A percentile compares a stretch with the other conserved stretches of the same genome.
phyloP scores from a whole-genome alignment of 2,113 vertebrate species.

The Atherinomorus stipes region DNA sequence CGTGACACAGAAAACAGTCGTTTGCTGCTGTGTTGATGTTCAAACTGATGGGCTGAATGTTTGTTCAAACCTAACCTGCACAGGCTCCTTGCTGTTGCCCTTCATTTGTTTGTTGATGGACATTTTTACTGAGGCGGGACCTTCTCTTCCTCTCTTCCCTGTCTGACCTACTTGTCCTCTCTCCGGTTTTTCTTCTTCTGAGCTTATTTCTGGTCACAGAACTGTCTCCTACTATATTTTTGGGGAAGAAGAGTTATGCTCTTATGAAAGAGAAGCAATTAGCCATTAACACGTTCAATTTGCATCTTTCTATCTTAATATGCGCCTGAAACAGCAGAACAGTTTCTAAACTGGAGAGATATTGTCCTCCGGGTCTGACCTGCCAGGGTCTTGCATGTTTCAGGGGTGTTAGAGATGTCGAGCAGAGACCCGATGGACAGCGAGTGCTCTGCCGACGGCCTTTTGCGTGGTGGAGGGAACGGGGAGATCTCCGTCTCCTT shows the following conservation, averaged over 20 bases:
- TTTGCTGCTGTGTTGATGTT: not conserved
- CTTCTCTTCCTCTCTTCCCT: conserved; percentile 49
- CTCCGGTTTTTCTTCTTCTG: conserved; percentile 60
- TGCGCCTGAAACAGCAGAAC: too few relatives aligned
- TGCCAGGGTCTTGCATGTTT: conserved; percentile 85
- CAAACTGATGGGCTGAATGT: not conserved
- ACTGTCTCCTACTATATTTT: conserved; percentile 44
- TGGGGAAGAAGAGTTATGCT: conserved; percentile 50
- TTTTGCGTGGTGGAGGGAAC: conserved; percentile 94
- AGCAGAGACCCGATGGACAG: conserved; percentile 94
- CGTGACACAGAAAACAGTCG: not conserved
- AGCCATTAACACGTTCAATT: not conserved
- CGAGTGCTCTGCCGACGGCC: conserved; percentile 92
- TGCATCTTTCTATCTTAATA: not conserved
- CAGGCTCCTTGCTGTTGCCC: conserved; percentile 13
- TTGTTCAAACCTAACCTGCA: conserved; percentile 45
- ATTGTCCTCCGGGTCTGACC: conserved; percentile 77
- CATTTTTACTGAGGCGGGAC: conserved; percentile 35
- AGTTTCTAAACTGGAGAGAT: too few relatives aligned
- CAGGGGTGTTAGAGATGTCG: conserved; percentile 97
- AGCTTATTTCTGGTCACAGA: conserved; percentile 40
- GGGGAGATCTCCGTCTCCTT: conserved; percentile 93
- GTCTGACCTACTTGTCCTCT: conserved; percentile 51
- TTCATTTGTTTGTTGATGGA: conserved; percentile 34
- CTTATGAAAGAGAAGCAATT: not conserved